phyloP scores from a whole-genome alignment of 1,140 invertebrate genomes.

The Dermatophagoides farinae region DNA sequence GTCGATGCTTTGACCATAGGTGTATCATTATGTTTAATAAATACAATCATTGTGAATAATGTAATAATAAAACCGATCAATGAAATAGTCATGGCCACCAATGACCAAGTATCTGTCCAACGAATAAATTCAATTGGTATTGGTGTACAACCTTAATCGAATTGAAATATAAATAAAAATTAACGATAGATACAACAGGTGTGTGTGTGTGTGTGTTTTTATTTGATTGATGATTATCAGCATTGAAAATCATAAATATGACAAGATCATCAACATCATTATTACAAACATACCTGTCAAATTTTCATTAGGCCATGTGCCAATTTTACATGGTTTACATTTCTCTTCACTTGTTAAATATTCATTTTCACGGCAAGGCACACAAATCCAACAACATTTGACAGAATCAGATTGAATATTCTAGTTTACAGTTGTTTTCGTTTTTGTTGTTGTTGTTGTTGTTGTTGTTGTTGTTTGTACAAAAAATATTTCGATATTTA shows the following conservation, averaged over 20 bases:
- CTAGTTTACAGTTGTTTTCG: constrained; percentile 22
- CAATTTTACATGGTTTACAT: constrained; percentile 37
- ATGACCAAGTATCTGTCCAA: constrained; percentile 36
- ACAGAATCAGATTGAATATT: constrained; percentile 39
- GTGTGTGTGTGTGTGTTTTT: too few relatives aligned
- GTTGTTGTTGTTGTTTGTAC: background rate
- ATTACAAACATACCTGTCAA: constrained; percentile 34
- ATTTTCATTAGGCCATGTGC: constrained; percentile 40
- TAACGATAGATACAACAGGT: background rate
- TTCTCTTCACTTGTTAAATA: constrained; percentile 36
- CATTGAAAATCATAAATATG: background rate
- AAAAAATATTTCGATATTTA: background rate
- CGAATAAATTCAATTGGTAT: constrained; percentile 35
- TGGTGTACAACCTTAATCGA: constrained; percentile 31
- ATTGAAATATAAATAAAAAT: background rate
- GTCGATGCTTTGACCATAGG: constrained; percentile 47
- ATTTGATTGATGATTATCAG: background rate
- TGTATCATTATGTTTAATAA: constrained; percentile 42
- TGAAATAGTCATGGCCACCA: constrained; percentile 38
- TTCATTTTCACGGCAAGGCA: constrained; percentile 38
- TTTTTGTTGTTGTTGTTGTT: too few relatives aligned
- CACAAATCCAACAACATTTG: constrained; percentile 51
- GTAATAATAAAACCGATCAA: constrained; percentile 40
- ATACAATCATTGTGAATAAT: constrained; percentile 34
- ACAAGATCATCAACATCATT: constrained; percentile 1